A percentile compares a stretch with the other conserved stretches of the same genome.
These are phyloP conservation scores for Rhinella marina DNA, from an alignment of 2,797 vertebrate genomes.

Conservation along the genomic window DNA sequence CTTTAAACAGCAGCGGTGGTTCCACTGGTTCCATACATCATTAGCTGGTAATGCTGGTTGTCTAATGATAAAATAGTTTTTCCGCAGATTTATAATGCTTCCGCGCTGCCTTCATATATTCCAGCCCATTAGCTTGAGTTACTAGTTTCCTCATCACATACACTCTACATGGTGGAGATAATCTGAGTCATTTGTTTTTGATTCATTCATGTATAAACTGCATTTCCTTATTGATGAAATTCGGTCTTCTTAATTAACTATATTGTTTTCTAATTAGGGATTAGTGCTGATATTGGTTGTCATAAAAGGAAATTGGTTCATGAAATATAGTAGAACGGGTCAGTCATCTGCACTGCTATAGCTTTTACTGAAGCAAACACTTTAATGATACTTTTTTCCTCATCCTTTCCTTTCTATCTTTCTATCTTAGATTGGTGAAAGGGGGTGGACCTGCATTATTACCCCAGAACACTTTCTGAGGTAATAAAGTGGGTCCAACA, in stretches of 20 bases:
- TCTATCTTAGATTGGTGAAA: neutral
- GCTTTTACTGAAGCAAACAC: neutral
- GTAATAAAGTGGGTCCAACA: too few relatives aligned
- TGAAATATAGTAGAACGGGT: neutral
- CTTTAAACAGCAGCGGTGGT: neutral
- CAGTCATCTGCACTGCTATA: neutral
- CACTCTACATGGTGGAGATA: constrained; percentile 12
- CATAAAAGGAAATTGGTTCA: neutral
- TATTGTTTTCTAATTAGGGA: constrained; percentile 21
- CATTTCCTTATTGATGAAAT: constrained; percentile 33
- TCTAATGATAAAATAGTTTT: constrained; percentile 31
- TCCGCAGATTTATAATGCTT: constrained; percentile 20
- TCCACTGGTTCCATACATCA: constrained; percentile 8
- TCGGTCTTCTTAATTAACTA: constrained; percentile 6
- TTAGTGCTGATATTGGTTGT: neutral
- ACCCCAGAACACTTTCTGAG: too few relatives aligned
- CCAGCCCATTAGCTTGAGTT: constrained; percentile 39
- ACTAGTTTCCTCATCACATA: constrained; percentile 14
- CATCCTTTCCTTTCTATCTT: neutral
- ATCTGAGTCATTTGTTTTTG: constrained; percentile 39
- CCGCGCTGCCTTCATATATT: constrained; percentile 16
- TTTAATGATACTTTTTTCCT: neutral
- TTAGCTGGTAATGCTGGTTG: constrained; percentile 16
- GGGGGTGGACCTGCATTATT: too few relatives aligned
- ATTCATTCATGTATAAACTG: constrained; percentile 24